phyloP scores from a whole-genome alignment of 37 sponge, comb jelly and placozoan species.

The Aplysina aerophoba region DNA sequence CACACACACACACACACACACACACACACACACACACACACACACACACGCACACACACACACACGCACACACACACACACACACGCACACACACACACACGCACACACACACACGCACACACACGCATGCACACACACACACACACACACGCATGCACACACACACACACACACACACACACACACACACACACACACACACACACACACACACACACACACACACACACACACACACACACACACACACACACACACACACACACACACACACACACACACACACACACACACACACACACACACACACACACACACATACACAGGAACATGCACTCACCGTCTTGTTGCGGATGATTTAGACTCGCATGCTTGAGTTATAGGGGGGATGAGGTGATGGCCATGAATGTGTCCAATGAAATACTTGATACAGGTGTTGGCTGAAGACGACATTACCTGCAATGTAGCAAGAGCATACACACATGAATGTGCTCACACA shows the following conservation, averaged over 20 bases:
- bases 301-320: neutral
- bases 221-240: no score
- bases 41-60: neutral
- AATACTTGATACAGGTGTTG: constrained; percentile 55
- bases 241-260: no score
- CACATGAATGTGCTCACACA: neutral
- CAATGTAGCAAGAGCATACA: neutral
- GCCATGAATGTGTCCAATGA: constrained; percentile 50
- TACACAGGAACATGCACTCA: constrained; percentile 21
- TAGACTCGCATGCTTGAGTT: constrained; percentile 48
- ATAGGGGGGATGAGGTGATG: constrained; percentile 54
- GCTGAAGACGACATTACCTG: constrained; percentile 78
- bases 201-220: no score
- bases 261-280: constrained; percentile 13
- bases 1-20: neutral
- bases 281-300: neutral
- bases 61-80: neutral
- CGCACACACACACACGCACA: neutral
- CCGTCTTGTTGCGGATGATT: constrained; percentile 65
- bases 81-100: neutral
- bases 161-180: neutral
- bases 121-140: neutral
- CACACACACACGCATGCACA: no score
- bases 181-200: no score
- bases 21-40: neutral